Evolutionary conservation across 2,113 vertebrate genomes (phyloP), one percentile per base, ranked within the genome.

Genomic region (Euleptes europaea): DNA sequence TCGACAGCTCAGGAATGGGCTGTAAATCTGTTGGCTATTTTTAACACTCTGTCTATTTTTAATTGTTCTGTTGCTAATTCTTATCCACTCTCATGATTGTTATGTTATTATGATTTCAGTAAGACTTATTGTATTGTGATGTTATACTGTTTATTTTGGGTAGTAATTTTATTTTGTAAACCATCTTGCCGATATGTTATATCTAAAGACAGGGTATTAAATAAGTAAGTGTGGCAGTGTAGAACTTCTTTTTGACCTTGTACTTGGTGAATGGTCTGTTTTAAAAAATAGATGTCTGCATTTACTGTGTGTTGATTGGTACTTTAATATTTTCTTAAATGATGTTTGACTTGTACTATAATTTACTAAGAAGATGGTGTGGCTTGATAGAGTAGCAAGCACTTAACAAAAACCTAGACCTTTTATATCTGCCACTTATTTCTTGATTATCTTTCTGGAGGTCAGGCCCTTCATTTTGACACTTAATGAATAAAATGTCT

Each of bases 401-500:
- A 94, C 89, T 94, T 94, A 90, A 93, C 90, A 93, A 90, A 95
- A 94, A 87, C 90, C 86, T 86, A 91, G 94, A 92, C 93, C 91
- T 94, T 93, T 94, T 93, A 92, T 94, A 90, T 93, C 92, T 94
- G 88, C 92, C 90, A 91, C 92, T 95, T 92, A 93, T 94, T 96
- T 93, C 92, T 91, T 95, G 94, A 94, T 96, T 95, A 95, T 91
- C 91, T 94, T 92, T 92, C 88, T 93, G 91, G 92, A 95, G 94
- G 95, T 95, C 95, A 96, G 90, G 88, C 92, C 88, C 72, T 96
- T 96, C 95, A 93, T 95, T 96, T 95, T 96, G 95, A 96, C 94
- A 95, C 91, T 95, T 96, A 96, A 96, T 97, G 95, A 97, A 93
- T 95, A 96, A 96, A 97, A 95, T 96, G 94, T 91, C 94, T 93